Percentiles rank a stretch among this genome's conserved stretches.
phyloP scores from a whole-genome alignment of 2,888 invertebrate genomes.

The Vesta saturnalis region DNA sequence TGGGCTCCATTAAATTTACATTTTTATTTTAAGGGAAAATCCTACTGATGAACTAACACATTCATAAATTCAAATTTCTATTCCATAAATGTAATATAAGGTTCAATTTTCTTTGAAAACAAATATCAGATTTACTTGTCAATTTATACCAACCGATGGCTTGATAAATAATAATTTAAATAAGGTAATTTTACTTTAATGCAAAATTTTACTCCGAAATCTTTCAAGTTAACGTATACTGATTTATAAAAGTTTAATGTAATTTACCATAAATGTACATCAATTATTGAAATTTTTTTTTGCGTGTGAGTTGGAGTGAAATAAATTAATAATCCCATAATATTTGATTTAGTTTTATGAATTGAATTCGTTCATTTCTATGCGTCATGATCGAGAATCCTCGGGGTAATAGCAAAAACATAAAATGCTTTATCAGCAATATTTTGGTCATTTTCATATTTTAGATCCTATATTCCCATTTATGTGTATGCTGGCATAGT shows the following conservation, averaged over 20 bases:
- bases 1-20: slow-evolving; percentile 28
- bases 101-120: slow-evolving; percentile 5
- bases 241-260: no score
- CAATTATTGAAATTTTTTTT: slow-evolving; percentile 5
- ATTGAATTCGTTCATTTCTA: slow-evolving; percentile 24
- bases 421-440: slow-evolving; percentile 35
- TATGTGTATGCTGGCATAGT: slow-evolving; percentile 22
- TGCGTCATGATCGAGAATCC: slow-evolving; percentile 5
- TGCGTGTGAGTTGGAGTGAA: neutral
- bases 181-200: neutral
- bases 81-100: slow-evolving; percentile 15
- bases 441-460: slow-evolving; percentile 40
- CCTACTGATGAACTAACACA: slow-evolving; percentile 23
- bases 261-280: neutral
- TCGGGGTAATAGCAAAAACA: slow-evolving; percentile 29
- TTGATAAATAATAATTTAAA: neutral
- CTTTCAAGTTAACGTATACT: no score
- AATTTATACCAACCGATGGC: neutral
- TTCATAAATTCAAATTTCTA: slow-evolving; percentile 31
- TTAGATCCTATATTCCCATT: slow-evolving; percentile 27
- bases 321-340: neutral
- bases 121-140: slow-evolving; percentile 7
- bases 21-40: slow-evolving; percentile 31
- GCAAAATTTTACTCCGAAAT: no score
- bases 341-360: slow-evolving; percentile 26